Base-by-base conservation (phyloP, 2,888 invertebrate species). In the Aquatica leii region DNA sequence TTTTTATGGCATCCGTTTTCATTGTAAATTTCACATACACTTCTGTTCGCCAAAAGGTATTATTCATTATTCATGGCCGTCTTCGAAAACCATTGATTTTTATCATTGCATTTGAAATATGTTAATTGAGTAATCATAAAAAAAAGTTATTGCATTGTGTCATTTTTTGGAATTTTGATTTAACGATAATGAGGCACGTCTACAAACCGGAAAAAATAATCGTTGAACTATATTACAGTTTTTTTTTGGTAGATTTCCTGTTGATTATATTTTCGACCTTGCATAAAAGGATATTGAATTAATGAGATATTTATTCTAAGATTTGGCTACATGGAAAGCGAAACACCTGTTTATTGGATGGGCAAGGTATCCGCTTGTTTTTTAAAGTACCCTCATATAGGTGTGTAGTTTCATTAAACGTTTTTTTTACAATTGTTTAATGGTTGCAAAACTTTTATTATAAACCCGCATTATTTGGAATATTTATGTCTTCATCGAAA, bases 281-380 rank as follows among this genome's bases (percentile, higher is more conserved):
- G 61, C 49, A 55, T 31, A 24, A 48, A 54, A 55, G 61, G 50
- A 61, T 55, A 61, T 61, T 55, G 50, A 50, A 61, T 34, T 37
- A 54, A 54, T 49, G 61, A 55, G 41, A 34, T 50, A 37, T 21
- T 61, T 55, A 61, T 37, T 37, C 12, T 37, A 3, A 37, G 37
- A 37, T 37, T 37, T 4, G 11, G 37, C 12, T 35, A 35, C 20
- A 40, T 53, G 35, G 17, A 37, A 37, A 37, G 37, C 12, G 43
- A 43, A 43, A 17, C 43, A 43, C 43, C 43, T 43, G 43, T 12
- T 43, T 43, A 40, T 40, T 14, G n/a, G 40, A n/a, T 43, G 43
- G 43, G 43, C 43, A 43, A 43, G 43, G 43, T 43, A 17, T 43
- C 9, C 37, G 14, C 3, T 37, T 11, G 8, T 12, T 43, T 24